Evolutionary conservation across 2,797 vertebrate species (phyloP).

Genomic region (Gymnodraco acuticeps): DNA sequence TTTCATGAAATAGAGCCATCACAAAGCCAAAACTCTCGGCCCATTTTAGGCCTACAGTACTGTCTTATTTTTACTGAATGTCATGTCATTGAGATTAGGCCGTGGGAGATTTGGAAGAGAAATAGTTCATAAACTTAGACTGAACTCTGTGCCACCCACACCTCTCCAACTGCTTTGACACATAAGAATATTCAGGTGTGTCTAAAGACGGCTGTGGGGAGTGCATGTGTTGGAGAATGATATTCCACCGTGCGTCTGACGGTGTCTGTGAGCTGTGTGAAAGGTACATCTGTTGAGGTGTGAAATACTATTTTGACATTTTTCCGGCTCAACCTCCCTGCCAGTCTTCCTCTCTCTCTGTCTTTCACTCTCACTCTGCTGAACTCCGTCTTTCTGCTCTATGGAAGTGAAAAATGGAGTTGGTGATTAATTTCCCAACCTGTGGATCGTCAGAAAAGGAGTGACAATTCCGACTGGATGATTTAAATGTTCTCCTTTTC

Average conservation of each 20-base stretch:
- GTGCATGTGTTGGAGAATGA: conserved; percentile 42
- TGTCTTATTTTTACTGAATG: conserved; percentile 13
- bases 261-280: conserved; percentile 54
- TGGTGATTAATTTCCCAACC: conserved; percentile 59
- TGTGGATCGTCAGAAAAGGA: conserved; percentile 34
- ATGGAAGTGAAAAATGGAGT: conserved; percentile 64
- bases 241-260: conserved; percentile 34
- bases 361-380: conserved; percentile 39
- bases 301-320: conserved; percentile 64
- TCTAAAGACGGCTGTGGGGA: conserved; percentile 47
- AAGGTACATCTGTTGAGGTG: conserved; percentile 68
- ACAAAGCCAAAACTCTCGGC: conserved; percentile 17
- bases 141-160: conserved; percentile 44
- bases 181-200: conserved; percentile 41
- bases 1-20: conserved; percentile 29
- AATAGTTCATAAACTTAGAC: conserved; percentile 46
- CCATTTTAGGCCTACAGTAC: neutral
- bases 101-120: conserved; percentile 3
- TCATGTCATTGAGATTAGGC: conserved; percentile 2
- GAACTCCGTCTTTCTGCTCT: conserved; percentile 58
- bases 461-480: conserved; percentile 38
- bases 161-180: conserved; percentile 29
- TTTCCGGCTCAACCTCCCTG: conserved; percentile 26
- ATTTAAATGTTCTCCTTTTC: conserved; percentile 26
- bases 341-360: conserved; percentile 22